Conservation (phyloP, 2,113 vertebrate genomes). For the Daphoenositta chrysoptera region DNA sequence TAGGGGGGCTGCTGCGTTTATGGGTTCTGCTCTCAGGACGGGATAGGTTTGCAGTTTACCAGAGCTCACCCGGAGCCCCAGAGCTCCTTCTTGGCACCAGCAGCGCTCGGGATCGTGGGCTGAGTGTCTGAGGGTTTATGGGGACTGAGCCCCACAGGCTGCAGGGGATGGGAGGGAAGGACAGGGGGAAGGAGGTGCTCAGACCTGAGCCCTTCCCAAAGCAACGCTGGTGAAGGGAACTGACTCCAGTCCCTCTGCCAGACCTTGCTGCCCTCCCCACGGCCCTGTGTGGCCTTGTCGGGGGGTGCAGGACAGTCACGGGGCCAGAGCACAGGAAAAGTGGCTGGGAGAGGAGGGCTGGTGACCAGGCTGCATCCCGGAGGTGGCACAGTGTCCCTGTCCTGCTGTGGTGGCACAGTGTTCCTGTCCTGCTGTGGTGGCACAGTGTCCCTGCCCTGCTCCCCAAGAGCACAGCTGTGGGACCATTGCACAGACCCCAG, state of each 20-base stretch:
- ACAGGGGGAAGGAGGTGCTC: neutral
- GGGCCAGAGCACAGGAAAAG: neutral
- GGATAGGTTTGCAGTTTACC: neutral
- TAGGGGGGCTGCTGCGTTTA: neutral
- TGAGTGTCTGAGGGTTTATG: neutral
- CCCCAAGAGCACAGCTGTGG: rapidly evolving
- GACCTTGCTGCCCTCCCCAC: rapidly evolving
- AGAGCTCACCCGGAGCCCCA: neutral
- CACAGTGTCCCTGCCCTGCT: neutral
- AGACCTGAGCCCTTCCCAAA: neutral
- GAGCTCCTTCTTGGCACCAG: neutral
- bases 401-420: neutral
- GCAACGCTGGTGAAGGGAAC: rapidly evolving
- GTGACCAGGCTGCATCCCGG: neutral
- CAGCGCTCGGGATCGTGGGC: rapidly evolving
- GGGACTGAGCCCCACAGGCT: neutral
- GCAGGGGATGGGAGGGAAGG: neutral
- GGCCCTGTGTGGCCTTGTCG: rapidly evolving
- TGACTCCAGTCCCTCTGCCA: neutral
- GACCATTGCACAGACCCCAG: too few relatives aligned
- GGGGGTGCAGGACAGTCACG: rapidly evolving
- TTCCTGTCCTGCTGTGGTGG: neutral
- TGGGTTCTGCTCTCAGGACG: neutral
- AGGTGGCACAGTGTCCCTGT: neutral
- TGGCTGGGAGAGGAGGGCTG: neutral